Base-by-base conservation (phyloP, 2,888 invertebrate genomes). In the Dastarcus helophoroides region DNA sequence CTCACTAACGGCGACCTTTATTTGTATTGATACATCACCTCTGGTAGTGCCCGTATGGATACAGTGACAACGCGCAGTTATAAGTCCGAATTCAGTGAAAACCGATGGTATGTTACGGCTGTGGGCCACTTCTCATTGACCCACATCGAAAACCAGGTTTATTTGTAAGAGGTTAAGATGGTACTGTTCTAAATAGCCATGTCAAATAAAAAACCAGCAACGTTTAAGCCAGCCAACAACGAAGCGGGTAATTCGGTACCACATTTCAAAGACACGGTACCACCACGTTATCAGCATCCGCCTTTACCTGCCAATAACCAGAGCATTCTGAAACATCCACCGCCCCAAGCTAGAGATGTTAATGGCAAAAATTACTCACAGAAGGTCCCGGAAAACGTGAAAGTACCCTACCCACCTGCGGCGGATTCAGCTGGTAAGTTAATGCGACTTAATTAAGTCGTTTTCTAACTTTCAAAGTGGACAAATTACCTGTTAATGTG, bases 251-350 rank as follows among this genome's bases (percentile, higher is more conserved):
- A 33, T 33, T 25, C 28, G 36, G 40, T 37, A 35, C 48, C 40
- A 49, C n/a, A n/a, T n/a, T n/a, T n/a, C n/a, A n/a, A 47, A 33
- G 44, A 37, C 32, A 56, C 61, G 38, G 67, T 69, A 62, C 81
- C 81, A 51, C 82, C 83, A 48, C 73, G 81, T 42, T 83, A 84
- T 63, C 83, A 83, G 57, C 81, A 82, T 48, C 77, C 77, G 39
- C 79, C 79, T 43, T 69, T 73, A 54, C 79, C 81, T 43, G 62
- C 65, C 37, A 68, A 71, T 36, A 66, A 66, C 40, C 65, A 68
- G 38, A 78, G 78, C 38, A 72, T 74, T 51, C 63, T 73, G 46
- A 77, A 78, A 60, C 67, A 71, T 53, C 65, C 68, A 50, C 53
- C 67, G 10, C 39, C 44, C 6, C 28, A 31, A 46, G 53, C 68